Percentiles rank a stretch among this genome's conserved stretches.
Evolutionary conservation across 1,140 invertebrate genomes (phyloP).

Genomic region (Zaprionus kolodkinae): DNA sequence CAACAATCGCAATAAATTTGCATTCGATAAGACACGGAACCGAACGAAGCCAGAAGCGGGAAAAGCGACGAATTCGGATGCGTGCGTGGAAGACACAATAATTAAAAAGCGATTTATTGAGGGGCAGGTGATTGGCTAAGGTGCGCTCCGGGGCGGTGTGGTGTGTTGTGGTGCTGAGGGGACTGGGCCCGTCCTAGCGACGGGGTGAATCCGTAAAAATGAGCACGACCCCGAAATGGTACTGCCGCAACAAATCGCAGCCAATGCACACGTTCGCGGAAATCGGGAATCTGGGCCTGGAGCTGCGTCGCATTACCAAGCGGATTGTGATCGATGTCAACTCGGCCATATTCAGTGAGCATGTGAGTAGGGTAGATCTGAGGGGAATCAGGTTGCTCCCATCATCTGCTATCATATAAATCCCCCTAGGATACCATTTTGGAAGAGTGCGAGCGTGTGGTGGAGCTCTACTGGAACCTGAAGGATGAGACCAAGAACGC

Average conservation of each 20-base stretch:
- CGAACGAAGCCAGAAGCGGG: conserved; percentile 30
- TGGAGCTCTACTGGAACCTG: conserved; percentile 75
- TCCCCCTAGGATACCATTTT: conserved; percentile 68
- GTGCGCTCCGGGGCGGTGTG: conserved; percentile 25
- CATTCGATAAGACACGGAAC: conserved; percentile 48
- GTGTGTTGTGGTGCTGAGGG: conserved; percentile 7
- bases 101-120: conserved; percentile 76
- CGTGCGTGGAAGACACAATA: conserved; percentile 80
- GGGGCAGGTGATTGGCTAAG: conserved; percentile 58
- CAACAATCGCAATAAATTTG: conserved; percentile 70
- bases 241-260: conserved; percentile 83
- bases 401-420: background rate
- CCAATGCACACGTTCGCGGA: conserved; percentile 82
- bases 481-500: conserved; percentile 75
- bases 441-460: conserved; percentile 78
- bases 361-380: conserved; percentile 64
- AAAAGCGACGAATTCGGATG: conserved; percentile 53
- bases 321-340: conserved; percentile 80
- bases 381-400: too few species aligned
- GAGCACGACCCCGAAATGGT: conserved; percentile 82
- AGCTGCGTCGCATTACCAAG: conserved; percentile 75
- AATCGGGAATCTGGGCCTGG: conserved; percentile 75
- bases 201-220: conserved; percentile 67
- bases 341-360: conserved; percentile 75
- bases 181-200: conserved; percentile 15